Base-by-base conservation (phyloP, 2,888 invertebrate genomes). In the Hydroisotoma schaefferi region DNA sequence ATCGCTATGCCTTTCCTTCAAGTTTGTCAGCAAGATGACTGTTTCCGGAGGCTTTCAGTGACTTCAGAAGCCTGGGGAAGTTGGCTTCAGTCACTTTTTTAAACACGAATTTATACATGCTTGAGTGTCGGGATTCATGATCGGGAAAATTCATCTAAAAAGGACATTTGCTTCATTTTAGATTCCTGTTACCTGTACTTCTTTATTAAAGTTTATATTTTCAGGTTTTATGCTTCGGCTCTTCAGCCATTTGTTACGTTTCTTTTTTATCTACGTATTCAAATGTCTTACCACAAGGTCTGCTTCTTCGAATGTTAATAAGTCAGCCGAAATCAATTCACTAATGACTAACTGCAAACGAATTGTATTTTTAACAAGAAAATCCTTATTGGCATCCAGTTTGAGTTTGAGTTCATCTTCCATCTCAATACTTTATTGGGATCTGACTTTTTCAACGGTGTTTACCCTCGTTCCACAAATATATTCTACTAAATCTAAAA, bases 241-340 rank as follows among this genome's bases (percentile, higher is more conserved):
- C n/a, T n/a, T n/a, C n/a, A n/a, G n/a, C n/a, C n/a, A n/a, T n/a
- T n/a, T n/a, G n/a, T n/a, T n/a, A n/a, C n/a, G n/a, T n/a, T n/a
- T n/a, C n/a, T n/a, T n/a, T n/a, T n/a, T n/a, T n/a, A n/a, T n/a
- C 10, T 10, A 6, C 25, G 6, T 33, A 10, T 33, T 33, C 15
- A 10, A 33, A 6, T 15, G 4, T 25, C 57, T 65, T 65, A 65
- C 65, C 43, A 65, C 58, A 26, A 20, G 10, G 18, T 61, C 61
- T 12, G 61, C 61, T 49, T 65, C 59, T 12, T 65, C 57, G 22
- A 61, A 65, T 2, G 59, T 59, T 48, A 65, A 26, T 40, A 65
- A 37, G 38, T 65, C 65, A 48, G 52, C 59, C 33, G 61, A 61
- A 40, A 61, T 57, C 18, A 65, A 26, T 29, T 59, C 59, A 57